Percentiles rank a stretch among this genome's conserved stretches.
Conservation (phyloP, 1,140 invertebrate species). For the Drosophila auraria region DNA sequence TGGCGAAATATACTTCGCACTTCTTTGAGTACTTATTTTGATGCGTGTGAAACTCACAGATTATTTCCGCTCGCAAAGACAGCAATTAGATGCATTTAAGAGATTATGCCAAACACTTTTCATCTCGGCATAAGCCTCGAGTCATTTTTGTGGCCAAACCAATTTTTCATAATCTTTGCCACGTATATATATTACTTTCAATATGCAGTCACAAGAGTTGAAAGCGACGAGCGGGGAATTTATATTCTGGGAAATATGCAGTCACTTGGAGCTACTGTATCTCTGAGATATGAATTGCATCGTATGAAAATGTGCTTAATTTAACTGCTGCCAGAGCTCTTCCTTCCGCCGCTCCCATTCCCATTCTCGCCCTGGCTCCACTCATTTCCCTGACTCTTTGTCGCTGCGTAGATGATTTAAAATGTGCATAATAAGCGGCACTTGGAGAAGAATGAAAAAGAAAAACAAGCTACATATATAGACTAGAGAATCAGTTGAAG, state of each 20-base stretch:
- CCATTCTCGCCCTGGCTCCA: background rate
- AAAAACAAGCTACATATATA: constrained; percentile 53
- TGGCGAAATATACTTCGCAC: constrained; percentile 15
- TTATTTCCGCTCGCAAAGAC: constrained; percentile 39
- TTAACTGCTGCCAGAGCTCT: constrained; percentile 65
- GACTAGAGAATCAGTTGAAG: constrained; percentile 46
- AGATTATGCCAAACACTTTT: constrained; percentile 46
- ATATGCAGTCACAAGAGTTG: constrained; percentile 39
- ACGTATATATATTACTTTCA: constrained; percentile 32
- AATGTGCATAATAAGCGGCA: constrained; percentile 82
- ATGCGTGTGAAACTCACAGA: constrained; percentile 17
- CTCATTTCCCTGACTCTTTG: constrained; percentile 31
- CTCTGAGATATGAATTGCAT: constrained; percentile 64
- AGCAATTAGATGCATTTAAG: constrained; percentile 46
- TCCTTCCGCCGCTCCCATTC: constrained; percentile 2
- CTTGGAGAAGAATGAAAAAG: constrained; percentile 62
- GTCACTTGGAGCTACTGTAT: constrained; percentile 30
- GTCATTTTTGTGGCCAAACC: constrained; percentile 37
- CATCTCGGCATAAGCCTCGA: constrained; percentile 31
- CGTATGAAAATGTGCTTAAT: constrained; percentile 78
- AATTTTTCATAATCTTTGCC: constrained; percentile 40
- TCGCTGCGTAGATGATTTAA: constrained; percentile 80
- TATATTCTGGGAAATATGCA: constrained; percentile 40
- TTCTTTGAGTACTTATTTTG: constrained; percentile 32
- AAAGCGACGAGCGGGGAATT: constrained; percentile 15